Percentiles rank a stretch among this genome's conserved stretches.
phyloP scores from a whole-genome alignment of 2,888 invertebrate genomes.

The Leucozona laternaria region DNA sequence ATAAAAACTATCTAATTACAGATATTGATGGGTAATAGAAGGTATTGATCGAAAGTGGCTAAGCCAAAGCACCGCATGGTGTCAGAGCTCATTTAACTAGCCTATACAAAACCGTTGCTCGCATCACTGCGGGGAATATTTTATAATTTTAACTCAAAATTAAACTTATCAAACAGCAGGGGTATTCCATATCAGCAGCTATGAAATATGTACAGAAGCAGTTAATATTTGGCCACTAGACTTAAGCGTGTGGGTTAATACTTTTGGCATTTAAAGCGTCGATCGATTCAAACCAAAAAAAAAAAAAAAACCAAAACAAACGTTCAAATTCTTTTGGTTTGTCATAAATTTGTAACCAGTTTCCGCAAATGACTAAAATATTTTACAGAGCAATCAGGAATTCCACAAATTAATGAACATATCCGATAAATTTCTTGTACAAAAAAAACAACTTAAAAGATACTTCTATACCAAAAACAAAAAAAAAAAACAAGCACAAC shows the following conservation, averaged over 20 bases:
- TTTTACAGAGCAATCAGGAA: constrained; percentile 10
- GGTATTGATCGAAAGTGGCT: not conserved
- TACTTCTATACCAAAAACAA: not conserved
- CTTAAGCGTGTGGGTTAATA: not conserved
- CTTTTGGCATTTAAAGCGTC: constrained; percentile 28
- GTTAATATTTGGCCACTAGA: not conserved
- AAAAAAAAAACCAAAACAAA: not conserved
- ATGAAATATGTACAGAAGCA: not conserved
- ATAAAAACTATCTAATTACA: not conserved
- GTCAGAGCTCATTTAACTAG: constrained; percentile 9
- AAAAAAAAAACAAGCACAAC: constrained; percentile 9
- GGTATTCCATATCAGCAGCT: not conserved
- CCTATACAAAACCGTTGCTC: not conserved
- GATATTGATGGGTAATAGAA: not conserved
- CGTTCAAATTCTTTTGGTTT: not conserved
- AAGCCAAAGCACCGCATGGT: not conserved
- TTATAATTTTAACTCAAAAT: too few relatives aligned
- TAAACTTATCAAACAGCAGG: not conserved
- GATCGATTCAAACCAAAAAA: too few relatives aligned
- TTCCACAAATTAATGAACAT: constrained; percentile 13
- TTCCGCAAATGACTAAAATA: constrained; percentile 7
- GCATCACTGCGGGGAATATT: not conserved
- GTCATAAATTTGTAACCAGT: constrained; percentile 32
- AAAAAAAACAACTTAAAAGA: not conserved
- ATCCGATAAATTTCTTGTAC: constrained; percentile 9